These are phyloP conservation scores for Sceloporus tristichus DNA, from an alignment of 2,113 vertebrate species.

Conservation along the genomic window DNA sequence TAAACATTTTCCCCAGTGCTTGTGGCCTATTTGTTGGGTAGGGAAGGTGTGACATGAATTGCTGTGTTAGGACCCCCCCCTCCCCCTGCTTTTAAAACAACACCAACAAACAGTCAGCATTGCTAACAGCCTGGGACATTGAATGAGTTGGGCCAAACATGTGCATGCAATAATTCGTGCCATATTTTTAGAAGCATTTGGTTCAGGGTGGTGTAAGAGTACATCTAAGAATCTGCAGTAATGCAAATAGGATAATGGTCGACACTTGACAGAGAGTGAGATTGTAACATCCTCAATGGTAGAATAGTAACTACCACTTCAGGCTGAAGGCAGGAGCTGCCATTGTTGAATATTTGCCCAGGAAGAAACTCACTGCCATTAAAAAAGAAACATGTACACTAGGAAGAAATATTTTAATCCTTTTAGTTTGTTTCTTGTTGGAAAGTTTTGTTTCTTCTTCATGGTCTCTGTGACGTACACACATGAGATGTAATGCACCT, in stretches of 20 bases:
- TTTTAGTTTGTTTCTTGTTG: not conserved
- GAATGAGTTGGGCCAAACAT: not conserved
- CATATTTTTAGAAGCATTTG: not conserved
- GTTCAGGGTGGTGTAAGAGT: not conserved
- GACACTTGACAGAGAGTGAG: not conserved
- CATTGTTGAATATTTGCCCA: not conserved
- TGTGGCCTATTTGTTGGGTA: conserved; percentile 55
- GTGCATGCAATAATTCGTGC: not conserved
- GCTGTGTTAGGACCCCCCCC: conserved; percentile 59
- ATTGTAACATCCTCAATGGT: not conserved
- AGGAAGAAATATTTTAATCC: not conserved
- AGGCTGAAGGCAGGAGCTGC: not conserved
- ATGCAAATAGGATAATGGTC: not conserved
- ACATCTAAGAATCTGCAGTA: not conserved
- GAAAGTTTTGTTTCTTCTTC: not conserved
- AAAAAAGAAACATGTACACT: not conserved
- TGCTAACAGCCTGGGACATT: conserved; percentile 52
- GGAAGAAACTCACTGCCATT: not conserved
- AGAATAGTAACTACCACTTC: no score
- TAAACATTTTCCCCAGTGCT: conserved; percentile 70
- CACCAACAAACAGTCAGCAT: conserved; percentile 53
- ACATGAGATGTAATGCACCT: no score
- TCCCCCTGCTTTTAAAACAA: conserved; percentile 56
- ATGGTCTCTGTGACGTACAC: no score
- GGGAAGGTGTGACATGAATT: conserved; percentile 75